phyloP scores from a whole-genome alignment of 2,888 invertebrate genomes.

The Baccha elongata region DNA sequence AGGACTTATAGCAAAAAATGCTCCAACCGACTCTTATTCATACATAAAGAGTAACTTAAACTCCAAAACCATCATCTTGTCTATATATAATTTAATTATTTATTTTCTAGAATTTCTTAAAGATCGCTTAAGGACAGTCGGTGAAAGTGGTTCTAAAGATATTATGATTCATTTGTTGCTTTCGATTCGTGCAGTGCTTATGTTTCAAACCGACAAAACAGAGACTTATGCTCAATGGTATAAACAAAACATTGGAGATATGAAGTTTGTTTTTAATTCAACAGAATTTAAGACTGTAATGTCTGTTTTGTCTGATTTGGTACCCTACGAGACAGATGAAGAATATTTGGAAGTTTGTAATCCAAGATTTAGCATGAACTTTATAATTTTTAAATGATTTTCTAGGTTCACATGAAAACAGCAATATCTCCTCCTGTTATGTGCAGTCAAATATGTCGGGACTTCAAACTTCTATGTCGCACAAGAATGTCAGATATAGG shows the following conservation, averaged over 20 bases:
- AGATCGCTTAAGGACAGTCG: constrained; percentile 77
- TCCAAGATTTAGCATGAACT: background rate
- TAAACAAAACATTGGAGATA: constrained; percentile 80
- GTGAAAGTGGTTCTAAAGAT: constrained; percentile 74
- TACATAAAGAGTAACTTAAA: constrained; percentile 41
- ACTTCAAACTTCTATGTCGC: constrained; percentile 79
- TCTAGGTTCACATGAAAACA: constrained; percentile 78
- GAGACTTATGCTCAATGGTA: constrained; percentile 80
- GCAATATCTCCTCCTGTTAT: constrained; percentile 78
- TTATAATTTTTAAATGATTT: background rate
- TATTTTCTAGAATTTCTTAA: constrained; percentile 78
- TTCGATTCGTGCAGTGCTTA: constrained; percentile 77
- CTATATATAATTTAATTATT: background rate
- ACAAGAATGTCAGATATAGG: constrained; percentile 76
- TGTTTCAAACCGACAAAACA: constrained; percentile 45
- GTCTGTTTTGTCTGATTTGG: constrained; percentile 76
- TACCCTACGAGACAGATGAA: constrained; percentile 77
- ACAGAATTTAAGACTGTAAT: constrained; percentile 78
- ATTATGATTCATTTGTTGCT: constrained; percentile 78
- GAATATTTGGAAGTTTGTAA: constrained; percentile 78
- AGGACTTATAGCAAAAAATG: constrained; percentile 73
- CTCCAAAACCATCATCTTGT: no score
- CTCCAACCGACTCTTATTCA: constrained; percentile 7
- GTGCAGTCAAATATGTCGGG: constrained; percentile 80
- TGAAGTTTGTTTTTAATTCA: constrained; percentile 77